These are phyloP conservation scores for Thaumetopoea pityocampa DNA, from an alignment of 1,140 invertebrate genomes.

Conservation along the genomic window DNA sequence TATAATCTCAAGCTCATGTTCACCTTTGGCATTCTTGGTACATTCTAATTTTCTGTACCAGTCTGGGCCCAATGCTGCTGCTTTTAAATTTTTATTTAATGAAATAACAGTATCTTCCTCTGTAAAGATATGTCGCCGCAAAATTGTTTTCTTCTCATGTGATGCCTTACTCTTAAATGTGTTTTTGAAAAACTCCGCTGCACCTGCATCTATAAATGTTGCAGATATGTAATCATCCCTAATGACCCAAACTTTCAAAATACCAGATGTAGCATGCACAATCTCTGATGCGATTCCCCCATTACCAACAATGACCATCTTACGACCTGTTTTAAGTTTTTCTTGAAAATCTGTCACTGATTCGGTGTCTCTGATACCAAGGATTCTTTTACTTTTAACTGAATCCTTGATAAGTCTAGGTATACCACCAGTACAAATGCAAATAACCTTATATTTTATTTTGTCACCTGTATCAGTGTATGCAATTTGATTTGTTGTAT, in stretches of 20 bases:
- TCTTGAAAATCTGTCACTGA: conserved; percentile 89
- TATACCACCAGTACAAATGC: conserved; percentile 91
- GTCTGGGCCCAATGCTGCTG: conserved; percentile 95
- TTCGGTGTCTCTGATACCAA: conserved; percentile 97
- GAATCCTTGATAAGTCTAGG: conserved; percentile 85
- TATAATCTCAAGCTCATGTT: conserved; percentile 75
- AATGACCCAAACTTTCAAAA: conserved; percentile 95
- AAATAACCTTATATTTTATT: conserved; percentile 89
- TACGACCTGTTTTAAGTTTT: conserved; percentile 80
- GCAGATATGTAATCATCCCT: conserved; percentile 94
- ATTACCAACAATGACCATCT: conserved; percentile 93
- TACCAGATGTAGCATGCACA: conserved; percentile 89
- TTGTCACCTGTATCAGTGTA: conserved; percentile 72
- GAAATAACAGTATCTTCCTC: conserved; percentile 69
- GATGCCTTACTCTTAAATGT: conserved; percentile 45
- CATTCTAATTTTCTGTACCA: conserved; percentile 88
- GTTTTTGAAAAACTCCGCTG: conserved; percentile 92
- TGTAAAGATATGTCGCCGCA: conserved; percentile 85
- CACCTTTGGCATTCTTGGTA: conserved; percentile 68
- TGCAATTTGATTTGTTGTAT: conserved; percentile 73
- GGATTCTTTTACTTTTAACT: conserved; percentile 80
- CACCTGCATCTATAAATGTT: conserved; percentile 96
- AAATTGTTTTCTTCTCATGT: conserved; percentile 37
- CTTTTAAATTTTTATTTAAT: conserved; percentile 69
- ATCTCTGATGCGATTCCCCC: conserved; percentile 98